Conservation (phyloP, 2,797 vertebrate species). For the Garrulus glandarius region DNA sequence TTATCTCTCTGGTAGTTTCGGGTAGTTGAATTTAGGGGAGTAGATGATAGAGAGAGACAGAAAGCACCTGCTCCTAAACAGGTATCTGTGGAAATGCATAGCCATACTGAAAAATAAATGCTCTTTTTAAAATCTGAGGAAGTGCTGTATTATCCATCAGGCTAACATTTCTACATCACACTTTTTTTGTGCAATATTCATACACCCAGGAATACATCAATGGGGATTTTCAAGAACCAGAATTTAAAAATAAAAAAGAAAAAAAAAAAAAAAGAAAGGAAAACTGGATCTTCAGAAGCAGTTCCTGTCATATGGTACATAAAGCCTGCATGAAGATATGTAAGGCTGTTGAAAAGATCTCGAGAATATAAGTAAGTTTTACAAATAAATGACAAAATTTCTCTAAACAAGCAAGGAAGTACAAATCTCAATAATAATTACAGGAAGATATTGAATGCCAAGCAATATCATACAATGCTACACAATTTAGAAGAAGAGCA, state of each 20-base stretch:
- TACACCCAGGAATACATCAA: neutral
- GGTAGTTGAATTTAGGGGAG: neutral
- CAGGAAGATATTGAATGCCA: constrained; percentile 45
- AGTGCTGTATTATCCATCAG: neutral
- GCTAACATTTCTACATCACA: neutral
- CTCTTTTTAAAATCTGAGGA: neutral
- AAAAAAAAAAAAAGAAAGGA: neutral
- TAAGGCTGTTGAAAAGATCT: neutral
- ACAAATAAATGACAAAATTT: neutral
- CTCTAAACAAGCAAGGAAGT: constrained; percentile 1
- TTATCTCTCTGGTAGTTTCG: neutral
- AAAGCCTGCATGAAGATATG: neutral
- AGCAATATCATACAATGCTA: constrained; percentile 16
- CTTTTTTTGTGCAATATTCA: neutral
- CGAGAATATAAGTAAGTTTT: neutral
- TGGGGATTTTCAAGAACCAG: neutral
- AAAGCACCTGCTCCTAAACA: neutral
- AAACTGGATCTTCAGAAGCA: neutral
- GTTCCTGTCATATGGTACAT: neutral
- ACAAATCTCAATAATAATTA: constrained; percentile 38
- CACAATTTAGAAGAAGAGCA: constrained; percentile 43
- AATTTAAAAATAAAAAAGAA: neutral
- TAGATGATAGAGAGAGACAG: neutral
- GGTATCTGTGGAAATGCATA: neutral
- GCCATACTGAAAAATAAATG: neutral